Percentiles rank a stretch among this genome's conserved stretches.
phyloP scores from a whole-genome alignment of 2,888 invertebrate species.

The Conomelus anceps region DNA sequence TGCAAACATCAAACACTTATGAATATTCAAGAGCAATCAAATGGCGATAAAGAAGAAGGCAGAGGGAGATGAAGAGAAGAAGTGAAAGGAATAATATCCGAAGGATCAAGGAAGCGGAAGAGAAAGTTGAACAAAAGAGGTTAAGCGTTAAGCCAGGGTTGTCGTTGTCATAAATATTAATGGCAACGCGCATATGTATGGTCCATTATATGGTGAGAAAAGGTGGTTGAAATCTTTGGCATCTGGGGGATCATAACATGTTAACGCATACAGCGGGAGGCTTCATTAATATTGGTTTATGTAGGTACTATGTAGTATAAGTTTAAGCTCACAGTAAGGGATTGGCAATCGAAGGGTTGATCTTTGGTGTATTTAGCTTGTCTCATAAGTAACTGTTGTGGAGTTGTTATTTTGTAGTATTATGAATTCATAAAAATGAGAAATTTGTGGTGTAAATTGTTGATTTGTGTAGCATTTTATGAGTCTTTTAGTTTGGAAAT shows the following conservation, averaged over 20 bases:
- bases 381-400: no score
- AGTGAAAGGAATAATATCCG: background rate
- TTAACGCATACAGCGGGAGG: background rate
- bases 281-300: background rate
- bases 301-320: background rate
- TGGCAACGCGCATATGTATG: background rate
- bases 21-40: background rate
- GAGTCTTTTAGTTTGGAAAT: no score
- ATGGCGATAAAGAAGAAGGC: background rate
- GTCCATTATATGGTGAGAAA: no score
- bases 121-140: background rate
- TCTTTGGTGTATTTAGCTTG: background rate
- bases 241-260: background rate
- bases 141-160: background rate
- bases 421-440: no score
- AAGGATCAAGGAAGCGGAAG: background rate
- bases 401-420: no score
- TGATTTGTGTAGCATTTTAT: no score
- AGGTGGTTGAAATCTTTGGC: background rate
- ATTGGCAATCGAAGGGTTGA: background rate
- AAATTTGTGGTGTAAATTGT: no score
- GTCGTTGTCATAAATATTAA: background rate
- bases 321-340: background rate
- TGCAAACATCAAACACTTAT: background rate
- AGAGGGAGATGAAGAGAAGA: background rate